A percentile compares a stretch with the other conserved stretches of the same genome.
Evolutionary conservation across 2,113 vertebrate species (phyloP).

Genomic region (Coryphaenoides rupestris): DNA sequence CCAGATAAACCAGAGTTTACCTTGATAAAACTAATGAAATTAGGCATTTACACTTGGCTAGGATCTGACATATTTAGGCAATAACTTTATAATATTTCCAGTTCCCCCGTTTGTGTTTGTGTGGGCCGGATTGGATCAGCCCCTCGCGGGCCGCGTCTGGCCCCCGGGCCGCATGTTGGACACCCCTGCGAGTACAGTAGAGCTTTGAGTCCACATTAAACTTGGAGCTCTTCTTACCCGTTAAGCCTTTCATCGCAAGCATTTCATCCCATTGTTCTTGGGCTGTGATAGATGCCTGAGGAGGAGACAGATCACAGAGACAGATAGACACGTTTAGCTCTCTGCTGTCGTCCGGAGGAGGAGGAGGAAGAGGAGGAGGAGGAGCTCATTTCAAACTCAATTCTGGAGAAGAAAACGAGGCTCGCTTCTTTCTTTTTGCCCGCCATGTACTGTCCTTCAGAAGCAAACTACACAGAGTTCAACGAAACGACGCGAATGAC

Average conservation of each 20-base stretch:
- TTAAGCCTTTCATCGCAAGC: constrained; percentile 82
- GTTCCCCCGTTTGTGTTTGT: too few species aligned
- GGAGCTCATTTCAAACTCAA: not conserved
- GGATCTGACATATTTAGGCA: too few species aligned
- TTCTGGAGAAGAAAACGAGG: constrained; percentile 24
- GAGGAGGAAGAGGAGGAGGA: not conserved
- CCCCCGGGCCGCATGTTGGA: too few species aligned
- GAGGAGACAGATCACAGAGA: constrained; percentile 32
- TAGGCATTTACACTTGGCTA: too few species aligned
- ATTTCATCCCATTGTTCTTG: constrained; percentile 92
- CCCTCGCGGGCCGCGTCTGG: too few species aligned
- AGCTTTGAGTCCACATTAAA: not conserved
- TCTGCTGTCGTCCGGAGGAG: too few species aligned
- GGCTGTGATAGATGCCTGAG: constrained; percentile 78
- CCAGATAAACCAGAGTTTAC: too few species aligned
- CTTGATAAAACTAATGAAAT: too few species aligned
- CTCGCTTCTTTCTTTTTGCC: constrained; percentile 76
- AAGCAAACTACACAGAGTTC: not conserved
- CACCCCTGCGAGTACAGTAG: too few species aligned
- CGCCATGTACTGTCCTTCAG: constrained; percentile 70
- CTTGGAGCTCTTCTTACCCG: constrained; percentile 76
- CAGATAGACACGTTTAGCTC: not conserved
- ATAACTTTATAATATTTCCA: too few species aligned
- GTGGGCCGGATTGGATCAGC: too few species aligned
- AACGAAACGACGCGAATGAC: not conserved